Base-by-base conservation (phyloP, 1,140 invertebrate species). In the Dendroctonus ponderosae region DNA sequence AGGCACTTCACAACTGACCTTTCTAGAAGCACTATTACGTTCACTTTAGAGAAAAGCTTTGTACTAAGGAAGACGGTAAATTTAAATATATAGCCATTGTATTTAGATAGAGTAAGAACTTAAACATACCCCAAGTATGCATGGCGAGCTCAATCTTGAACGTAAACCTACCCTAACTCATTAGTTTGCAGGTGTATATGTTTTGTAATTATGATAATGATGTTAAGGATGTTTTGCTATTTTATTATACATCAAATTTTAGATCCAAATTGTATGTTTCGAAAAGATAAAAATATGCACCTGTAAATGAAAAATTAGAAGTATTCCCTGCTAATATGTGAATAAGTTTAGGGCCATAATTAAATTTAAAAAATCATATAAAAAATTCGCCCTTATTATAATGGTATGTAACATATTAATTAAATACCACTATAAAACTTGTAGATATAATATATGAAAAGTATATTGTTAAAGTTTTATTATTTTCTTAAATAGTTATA, bases 391-490 rank as follows among this genome's bases (percentile, higher is more conserved):
- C 52, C 61, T 73, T 68, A 37, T 9, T 14, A 12, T 59, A 14
- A 72, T 51, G 74, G 41, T 71, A 75, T 75, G 72, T 74, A 75
- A 74, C 70, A 74, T 75, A 73, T 54, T 73, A 75, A 68, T 51
- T 41, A 68, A 58, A 51, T 72, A 75, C 68, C 66, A 76, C 70
- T 75, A 76, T 73, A 69, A 75, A 76, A 70, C 74, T 75, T 76
- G 74, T 76, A 76, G 73, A 76, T 76, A 76, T 74, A 76, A 75
- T 74, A 75, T 39, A 76, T 75, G 64, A 73, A 56, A 75, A 75
- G 72, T 76, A 76, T 76, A 76, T 76, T 76, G 74, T 76, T 76
- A 76, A 74, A 76, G 73, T 75, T 70, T 37, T 69, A 68, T 75
- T 72, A 72, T 75, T 75, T 75, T 71, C 72, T 64, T 70, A 68